A percentile compares a stretch with the other conserved stretches of the same genome.
These are phyloP conservation scores for Gallinago solitaria DNA, from an alignment of 2,797 vertebrate genomes.

Conservation along the genomic window DNA sequence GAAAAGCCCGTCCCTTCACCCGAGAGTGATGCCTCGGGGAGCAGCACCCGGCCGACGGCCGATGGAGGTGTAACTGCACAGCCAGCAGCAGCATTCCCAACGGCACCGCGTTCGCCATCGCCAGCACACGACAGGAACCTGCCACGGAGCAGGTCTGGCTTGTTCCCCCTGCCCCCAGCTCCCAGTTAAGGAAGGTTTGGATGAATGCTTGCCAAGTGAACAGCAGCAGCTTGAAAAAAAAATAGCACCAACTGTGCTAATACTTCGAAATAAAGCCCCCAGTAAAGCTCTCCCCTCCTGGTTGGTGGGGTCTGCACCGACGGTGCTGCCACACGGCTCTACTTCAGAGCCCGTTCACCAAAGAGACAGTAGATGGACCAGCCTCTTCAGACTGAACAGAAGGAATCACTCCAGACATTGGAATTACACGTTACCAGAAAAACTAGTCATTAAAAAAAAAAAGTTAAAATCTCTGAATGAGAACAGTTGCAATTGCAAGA, in stretches of 20 bases:
- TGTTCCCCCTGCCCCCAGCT: background rate
- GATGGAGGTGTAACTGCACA: too few species aligned
- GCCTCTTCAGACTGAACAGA: background rate
- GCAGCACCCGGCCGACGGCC: fast-evolving
- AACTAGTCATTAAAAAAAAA: background rate
- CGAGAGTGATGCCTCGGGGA: background rate
- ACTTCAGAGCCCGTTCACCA: background rate
- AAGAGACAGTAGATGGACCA: background rate
- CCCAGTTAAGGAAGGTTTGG: background rate
- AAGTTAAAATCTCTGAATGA: background rate
- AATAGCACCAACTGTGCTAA: background rate
- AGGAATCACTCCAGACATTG: background rate
- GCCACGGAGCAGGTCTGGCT: background rate
- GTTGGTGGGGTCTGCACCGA: background rate
- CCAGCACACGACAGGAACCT: fast-evolving
- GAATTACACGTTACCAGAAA: background rate
- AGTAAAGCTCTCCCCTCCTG: background rate
- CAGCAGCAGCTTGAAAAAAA: background rate
- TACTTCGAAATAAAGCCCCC: background rate
- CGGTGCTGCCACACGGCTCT: background rate
- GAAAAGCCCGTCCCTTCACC: background rate
- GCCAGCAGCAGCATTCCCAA: too few species aligned
- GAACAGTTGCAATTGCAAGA: background rate
- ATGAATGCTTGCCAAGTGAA: background rate
- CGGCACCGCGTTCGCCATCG: fast-evolving